These are phyloP conservation scores for Eospalax fontanierii DNA, from an alignment of 2,797 vertebrate species.

Conservation along the genomic window DNA sequence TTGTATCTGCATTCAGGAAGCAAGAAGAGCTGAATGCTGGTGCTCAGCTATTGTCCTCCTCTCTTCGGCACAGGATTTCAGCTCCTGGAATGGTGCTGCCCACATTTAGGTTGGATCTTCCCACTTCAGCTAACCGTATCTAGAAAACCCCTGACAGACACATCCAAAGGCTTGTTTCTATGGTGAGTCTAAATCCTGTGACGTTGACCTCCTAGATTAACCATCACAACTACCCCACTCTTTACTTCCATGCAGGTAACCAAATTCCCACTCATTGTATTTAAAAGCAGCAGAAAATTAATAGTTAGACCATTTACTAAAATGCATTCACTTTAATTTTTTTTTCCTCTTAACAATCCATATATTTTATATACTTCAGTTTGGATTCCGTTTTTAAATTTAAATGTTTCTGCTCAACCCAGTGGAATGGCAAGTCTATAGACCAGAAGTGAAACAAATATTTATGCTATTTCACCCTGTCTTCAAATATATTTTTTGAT, in stretches of 20 bases:
- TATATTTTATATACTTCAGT: not conserved
- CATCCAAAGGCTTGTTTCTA: not conserved
- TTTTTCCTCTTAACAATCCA: not conserved
- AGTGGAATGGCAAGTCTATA: not conserved
- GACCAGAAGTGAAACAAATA: not conserved
- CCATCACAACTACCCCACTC: not conserved
- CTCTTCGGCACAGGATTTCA: not conserved
- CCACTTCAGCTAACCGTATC: not conserved
- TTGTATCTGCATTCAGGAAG: not conserved
- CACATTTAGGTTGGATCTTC: not conserved
- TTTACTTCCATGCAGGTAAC: not conserved
- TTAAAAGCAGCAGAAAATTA: not conserved
- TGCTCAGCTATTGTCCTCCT: not conserved
- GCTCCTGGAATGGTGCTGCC: not conserved
- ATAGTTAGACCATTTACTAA: not conserved
- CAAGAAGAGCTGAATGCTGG: not conserved
- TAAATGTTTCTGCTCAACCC: conserved; percentile 26
- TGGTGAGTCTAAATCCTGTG: not conserved
- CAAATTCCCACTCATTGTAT: not conserved
- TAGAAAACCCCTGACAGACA: not conserved
- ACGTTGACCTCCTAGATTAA: not conserved
- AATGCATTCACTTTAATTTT: not conserved
- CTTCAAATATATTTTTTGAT: conserved; percentile 16
- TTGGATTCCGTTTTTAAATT: not conserved
- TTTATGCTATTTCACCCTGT: conserved; percentile 14